These are phyloP conservation scores for Ascaphus truei DNA, from an alignment of 2,113 vertebrate genomes.

Conservation along the genomic window DNA sequence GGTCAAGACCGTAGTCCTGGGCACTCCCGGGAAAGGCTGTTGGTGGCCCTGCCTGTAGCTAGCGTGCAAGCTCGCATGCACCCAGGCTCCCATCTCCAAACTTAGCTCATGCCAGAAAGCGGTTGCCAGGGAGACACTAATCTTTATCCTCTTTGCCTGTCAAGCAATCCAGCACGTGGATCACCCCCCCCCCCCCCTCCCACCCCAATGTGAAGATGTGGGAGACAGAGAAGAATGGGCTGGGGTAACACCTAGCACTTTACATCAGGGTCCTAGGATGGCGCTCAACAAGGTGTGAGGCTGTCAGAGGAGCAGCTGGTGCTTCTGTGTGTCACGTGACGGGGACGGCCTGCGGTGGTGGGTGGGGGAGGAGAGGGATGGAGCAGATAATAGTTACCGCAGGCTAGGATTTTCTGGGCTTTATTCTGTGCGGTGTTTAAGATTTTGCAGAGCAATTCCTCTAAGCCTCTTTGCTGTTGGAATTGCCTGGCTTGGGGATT, in stretches of 20 bases:
- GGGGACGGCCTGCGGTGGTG: background rate
- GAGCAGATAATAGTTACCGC: background rate
- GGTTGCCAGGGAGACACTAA: constrained; percentile 65
- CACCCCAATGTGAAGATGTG: background rate
- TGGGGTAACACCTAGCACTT: background rate
- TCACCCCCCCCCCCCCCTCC: constrained; percentile 14
- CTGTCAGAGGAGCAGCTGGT: background rate
- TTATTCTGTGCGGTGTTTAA: constrained; percentile 11
- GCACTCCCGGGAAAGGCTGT: too few species aligned
- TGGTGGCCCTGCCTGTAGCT: too few species aligned
- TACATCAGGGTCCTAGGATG: background rate
- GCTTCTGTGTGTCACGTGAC: background rate
- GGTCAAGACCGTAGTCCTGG: too few species aligned
- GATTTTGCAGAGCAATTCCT: constrained; percentile 17
- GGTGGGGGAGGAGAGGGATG: background rate
- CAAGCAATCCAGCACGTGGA: constrained; percentile 45
- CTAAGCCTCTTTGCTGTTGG: constrained; percentile 23
- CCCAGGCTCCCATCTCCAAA: constrained; percentile 37
- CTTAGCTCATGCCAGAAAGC: constrained; percentile 41
- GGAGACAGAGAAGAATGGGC: background rate
- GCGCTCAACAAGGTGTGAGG: background rate
- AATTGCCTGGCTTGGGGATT: constrained; percentile 27
- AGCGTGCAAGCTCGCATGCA: constrained; percentile 33
- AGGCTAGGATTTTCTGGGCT: constrained; percentile 8
- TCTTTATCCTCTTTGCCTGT: constrained; percentile 55